Percentiles rank a stretch among this genome's conserved stretches.
Conservation (phyloP, 2,888 invertebrate species). For the Sipha maydis region DNA sequence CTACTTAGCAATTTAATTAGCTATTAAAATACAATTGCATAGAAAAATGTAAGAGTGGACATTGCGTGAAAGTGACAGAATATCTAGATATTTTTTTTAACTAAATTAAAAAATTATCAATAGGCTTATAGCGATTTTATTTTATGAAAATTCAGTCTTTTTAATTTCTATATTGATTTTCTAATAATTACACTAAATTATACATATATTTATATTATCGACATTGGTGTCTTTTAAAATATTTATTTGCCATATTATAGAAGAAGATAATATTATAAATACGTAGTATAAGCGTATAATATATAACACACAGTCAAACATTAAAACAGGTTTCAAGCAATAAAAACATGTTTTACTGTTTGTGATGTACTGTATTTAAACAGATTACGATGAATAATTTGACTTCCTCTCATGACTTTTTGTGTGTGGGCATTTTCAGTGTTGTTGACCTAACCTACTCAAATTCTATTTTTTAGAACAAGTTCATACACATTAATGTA, state of each 20-base stretch:
- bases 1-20: constrained; percentile 23
- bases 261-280: neutral
- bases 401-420: neutral
- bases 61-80: constrained; percentile 17
- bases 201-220: neutral
- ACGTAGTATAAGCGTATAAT: neutral
- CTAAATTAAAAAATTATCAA: neutral
- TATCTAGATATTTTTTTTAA: neutral
- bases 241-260: neutral
- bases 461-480: neutral
- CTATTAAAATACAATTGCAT: constrained; percentile 44
- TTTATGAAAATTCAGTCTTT: neutral
- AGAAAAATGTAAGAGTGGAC: constrained; percentile 41
- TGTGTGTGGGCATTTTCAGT: constrained; percentile 15
- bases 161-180: neutral
- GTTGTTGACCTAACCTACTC: constrained; percentile 49
- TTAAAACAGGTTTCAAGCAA: neutral
- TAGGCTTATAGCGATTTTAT: neutral
- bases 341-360: neutral
- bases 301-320: neutral
- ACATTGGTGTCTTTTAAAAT: neutral
- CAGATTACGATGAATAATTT: neutral
- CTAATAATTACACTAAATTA: neutral
- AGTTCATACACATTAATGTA: neutral
- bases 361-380: neutral